phyloP scores from a whole-genome alignment of 2,888 invertebrate genomes.

The Ophonus ardosiacus region DNA sequence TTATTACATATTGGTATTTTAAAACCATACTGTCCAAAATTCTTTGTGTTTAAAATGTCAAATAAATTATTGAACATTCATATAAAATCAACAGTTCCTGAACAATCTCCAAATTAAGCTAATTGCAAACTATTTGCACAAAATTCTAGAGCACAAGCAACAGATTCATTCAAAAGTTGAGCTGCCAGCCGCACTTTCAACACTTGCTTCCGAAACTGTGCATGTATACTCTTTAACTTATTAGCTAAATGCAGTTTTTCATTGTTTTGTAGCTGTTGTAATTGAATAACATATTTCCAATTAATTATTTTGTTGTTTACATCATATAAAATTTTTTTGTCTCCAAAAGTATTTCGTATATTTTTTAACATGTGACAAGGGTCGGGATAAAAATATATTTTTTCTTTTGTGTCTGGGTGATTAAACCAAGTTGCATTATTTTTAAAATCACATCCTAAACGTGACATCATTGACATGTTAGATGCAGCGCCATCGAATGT shows the following conservation, averaged over 20 bases:
- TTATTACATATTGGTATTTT: constrained; percentile 60
- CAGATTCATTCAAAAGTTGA: too few species aligned
- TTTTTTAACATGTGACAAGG: constrained; percentile 69
- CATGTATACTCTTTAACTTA: constrained; percentile 60
- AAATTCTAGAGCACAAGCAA: constrained; percentile 67
- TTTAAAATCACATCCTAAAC: too few species aligned
- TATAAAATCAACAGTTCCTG: constrained; percentile 66
- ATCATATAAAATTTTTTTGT: constrained; percentile 66
- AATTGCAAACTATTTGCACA: constrained; percentile 66
- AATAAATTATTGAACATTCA: constrained; percentile 66
- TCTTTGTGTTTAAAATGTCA: constrained; percentile 67
- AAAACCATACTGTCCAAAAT: constrained; percentile 61
- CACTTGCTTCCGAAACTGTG: constrained; percentile 62
- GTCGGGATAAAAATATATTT: constrained; percentile 63
- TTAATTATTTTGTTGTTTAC: constrained; percentile 53
- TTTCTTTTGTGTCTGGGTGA: background rate
- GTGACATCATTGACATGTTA: too few species aligned
- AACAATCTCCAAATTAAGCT: constrained; percentile 65
- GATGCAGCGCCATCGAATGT: too few species aligned
- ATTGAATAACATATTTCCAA: constrained; percentile 57
- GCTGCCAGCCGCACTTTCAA: too few species aligned
- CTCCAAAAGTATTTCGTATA: too few species aligned
- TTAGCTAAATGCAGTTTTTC: constrained; percentile 65
- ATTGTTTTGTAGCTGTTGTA: constrained; percentile 63
- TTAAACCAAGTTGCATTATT: background rate